Evolutionary conservation across 1,140 invertebrate species (phyloP), one percentile per base, ranked within the genome.

Genomic region (Drosophila navojoa): DNA sequence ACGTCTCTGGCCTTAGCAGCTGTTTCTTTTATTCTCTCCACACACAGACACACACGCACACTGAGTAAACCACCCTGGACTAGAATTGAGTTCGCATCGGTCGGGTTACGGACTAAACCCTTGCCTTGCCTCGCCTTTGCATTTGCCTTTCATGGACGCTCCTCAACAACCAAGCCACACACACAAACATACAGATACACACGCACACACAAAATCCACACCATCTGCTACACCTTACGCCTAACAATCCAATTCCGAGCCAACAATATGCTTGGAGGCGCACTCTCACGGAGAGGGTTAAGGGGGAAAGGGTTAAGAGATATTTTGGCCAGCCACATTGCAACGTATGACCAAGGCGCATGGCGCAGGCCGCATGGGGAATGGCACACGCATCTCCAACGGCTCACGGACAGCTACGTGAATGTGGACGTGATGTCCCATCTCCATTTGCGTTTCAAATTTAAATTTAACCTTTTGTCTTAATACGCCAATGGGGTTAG

Each of bases 391-490:
- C 73, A 53, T 52, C 53, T 19, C 45, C 42, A 47, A 49, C 47
- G 47, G 22, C 27, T 32, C 57, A 59, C 29, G 29, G n/a, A 27
- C 42, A 15, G 29, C n/a, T 16, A 59, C 40, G 50, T 53, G 50
- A 32, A 52, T 16, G 50, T 53, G 50, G 27, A 59, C 57, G 57
- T 59, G 57, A 59, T 45, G 57, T 44, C 40, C 50, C 47, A 50
- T 57, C 63, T 73, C 53, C 54, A 68, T 77, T 72, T 77, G 77
- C 77, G 72, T 84, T 89, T 89, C 84, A 89, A 89, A 89, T 89
- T 89, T 90, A 89, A 89, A 89, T 89, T 89, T 89, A 89, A 90
- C 84, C 84, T 89, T 89, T 89, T 89, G 84, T 89, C 84, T 89
- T 89, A 87, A 89, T 89, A 84, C 71, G 79, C 47, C 72, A 71